phyloP scores from a whole-genome alignment of 1,140 invertebrate species.

The Acyrthosiphon pisum region DNA sequence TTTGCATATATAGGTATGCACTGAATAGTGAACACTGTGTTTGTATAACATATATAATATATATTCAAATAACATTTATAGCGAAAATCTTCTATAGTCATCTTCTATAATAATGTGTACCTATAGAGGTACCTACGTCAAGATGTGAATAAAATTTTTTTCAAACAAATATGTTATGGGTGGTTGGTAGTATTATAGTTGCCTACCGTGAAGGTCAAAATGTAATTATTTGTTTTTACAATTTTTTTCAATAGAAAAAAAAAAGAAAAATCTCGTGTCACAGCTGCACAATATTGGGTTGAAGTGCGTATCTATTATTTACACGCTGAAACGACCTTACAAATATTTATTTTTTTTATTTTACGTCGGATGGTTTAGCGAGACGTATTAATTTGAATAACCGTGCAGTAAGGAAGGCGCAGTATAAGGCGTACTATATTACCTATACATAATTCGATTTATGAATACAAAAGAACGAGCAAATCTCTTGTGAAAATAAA shows the following conservation, averaged over 20 bases:
- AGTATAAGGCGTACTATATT: not conserved
- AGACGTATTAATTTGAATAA: conserved; percentile 13
- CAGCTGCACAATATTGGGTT: not conserved
- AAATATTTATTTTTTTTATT: conserved; percentile 2
- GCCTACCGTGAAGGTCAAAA: conserved; percentile 9
- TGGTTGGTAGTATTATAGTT: not conserved
- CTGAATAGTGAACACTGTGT: not conserved
- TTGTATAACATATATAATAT: no score
- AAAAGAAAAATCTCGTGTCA: not conserved
- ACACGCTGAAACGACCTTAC: not conserved
- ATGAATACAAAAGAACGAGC: not conserved
- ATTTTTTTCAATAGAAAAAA: not conserved
- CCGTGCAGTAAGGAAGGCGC: conserved; percentile 7
- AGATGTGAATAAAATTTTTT: not conserved
- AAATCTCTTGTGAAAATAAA: not conserved
- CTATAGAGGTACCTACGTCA: not conserved
- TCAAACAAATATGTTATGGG: not conserved
- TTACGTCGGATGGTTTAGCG: not conserved
- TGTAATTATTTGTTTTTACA: conserved; percentile 35
- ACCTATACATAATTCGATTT: not conserved
- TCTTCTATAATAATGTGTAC: not conserved
- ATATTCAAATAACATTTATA: no score
- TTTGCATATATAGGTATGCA: not conserved
- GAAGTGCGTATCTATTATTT: conserved; percentile 17
- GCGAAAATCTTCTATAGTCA: not conserved